phyloP scores from a whole-genome alignment of 2,797 vertebrate species.

The Poeciliopsis gracilis region DNA sequence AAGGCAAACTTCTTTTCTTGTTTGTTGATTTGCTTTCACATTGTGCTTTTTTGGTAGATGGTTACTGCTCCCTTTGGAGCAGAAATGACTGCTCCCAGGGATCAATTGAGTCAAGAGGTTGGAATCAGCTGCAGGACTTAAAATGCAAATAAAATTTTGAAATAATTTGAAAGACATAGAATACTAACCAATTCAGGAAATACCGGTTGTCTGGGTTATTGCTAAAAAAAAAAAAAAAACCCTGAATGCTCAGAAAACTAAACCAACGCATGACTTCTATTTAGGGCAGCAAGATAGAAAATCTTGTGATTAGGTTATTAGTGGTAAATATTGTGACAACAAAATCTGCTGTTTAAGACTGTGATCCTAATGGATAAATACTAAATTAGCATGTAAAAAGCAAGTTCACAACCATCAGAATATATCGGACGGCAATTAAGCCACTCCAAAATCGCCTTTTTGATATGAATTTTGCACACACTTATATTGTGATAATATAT shows the following conservation, averaged over 20 bases:
- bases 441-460: neutral
- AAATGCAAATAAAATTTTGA: neutral
- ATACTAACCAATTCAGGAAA: slow-evolving; percentile 9
- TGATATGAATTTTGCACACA: neutral
- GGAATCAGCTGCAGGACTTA: neutral
- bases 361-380: neutral
- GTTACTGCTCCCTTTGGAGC: no score
- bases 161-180: neutral
- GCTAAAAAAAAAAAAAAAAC: neutral
- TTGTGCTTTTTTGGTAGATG: no score
- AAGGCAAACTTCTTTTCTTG: no score
- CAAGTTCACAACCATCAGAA: neutral
- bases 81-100: no score
- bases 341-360: neutral
- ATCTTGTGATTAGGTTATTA: neutral
- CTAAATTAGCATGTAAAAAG: neutral
- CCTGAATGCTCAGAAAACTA: neutral
- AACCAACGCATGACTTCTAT: neutral
- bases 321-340: neutral
- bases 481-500: neutral
- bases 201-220: slow-evolving; percentile 8
- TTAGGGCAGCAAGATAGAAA: neutral
- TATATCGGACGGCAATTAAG: neutral
- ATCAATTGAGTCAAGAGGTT: no score
- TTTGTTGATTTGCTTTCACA: no score